Evolutionary conservation across 1,140 invertebrate species (phyloP).

Genomic region (Lepidurus couesii): DNA sequence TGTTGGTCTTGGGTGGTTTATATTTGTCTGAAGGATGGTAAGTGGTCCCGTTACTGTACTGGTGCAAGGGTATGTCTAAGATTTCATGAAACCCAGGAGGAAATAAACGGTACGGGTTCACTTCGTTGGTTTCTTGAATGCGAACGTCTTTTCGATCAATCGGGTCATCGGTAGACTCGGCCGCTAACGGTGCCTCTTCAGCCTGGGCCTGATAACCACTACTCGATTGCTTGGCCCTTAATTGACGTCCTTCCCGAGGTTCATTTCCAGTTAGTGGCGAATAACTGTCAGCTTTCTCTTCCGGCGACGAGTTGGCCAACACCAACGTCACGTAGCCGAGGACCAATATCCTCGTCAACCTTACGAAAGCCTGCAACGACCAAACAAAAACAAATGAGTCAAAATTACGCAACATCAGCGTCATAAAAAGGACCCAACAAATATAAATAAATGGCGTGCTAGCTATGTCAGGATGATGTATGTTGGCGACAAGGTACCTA

Average conservation of each 20-base stretch:
- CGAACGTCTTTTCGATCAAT: constrained; percentile 33
- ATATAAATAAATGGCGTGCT: too few species aligned
- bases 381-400: neutral
- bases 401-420: too few species aligned
- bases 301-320: neutral
- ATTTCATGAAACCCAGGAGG: constrained; percentile 34
- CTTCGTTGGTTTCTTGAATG: constrained; percentile 34
- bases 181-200: constrained; percentile 3
- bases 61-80: constrained; percentile 32
- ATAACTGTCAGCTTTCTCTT: neutral
- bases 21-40: constrained; percentile 35
- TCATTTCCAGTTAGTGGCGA: neutral
- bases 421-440: too few species aligned
- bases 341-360: neutral
- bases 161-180: neutral
- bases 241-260: neutral
- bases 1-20: constrained; percentile 25
- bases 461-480: too few species aligned
- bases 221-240: neutral
- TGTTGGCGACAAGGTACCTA: too few species aligned
- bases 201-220: neutral
- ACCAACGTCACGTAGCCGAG: neutral
- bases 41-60: constrained; percentile 35
- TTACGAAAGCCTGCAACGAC: neutral
- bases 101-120: constrained; percentile 34